phyloP scores from a whole-genome alignment of 2,888 invertebrate species.

The Dichetophora obliterata region DNA sequence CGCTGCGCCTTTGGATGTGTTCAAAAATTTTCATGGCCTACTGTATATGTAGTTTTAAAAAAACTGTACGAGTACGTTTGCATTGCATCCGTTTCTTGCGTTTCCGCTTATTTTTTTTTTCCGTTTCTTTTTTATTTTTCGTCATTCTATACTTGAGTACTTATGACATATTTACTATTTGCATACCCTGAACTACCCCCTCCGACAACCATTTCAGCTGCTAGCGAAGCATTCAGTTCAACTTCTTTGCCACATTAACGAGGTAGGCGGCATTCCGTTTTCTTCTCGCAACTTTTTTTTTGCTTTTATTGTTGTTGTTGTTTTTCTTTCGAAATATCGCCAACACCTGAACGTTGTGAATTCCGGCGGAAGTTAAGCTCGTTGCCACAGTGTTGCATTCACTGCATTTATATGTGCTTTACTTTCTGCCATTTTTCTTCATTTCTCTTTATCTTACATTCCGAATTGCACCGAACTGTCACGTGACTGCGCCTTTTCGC shows the following conservation, averaged over 20 bases:
- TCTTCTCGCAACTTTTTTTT: not conserved
- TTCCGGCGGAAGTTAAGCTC: conserved; percentile 26
- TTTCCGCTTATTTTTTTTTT: not conserved
- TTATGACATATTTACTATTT: not conserved
- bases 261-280: not conserved
- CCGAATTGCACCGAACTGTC: conserved; percentile 25
- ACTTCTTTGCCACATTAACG: conserved; percentile 15
- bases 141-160: not conserved
- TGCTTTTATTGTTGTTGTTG: not conserved
- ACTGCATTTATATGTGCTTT: not conserved
- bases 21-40: not conserved
- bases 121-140: not conserved
- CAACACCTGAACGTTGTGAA: conserved; percentile 18
- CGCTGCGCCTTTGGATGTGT: not conserved
- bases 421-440: not conserved
- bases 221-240: not conserved
- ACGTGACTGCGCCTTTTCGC: conserved; percentile 14
- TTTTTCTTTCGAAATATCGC: not conserved
- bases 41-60: not conserved
- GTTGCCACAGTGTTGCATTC: not conserved
- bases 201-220: not conserved
- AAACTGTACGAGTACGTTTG: not conserved
- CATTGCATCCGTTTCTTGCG: not conserved
- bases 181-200: not conserved
- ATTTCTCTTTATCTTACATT: not conserved